Base-by-base conservation (phyloP, 2,888 invertebrate genomes). In the Lepidocyrtoides sp. region DNA sequence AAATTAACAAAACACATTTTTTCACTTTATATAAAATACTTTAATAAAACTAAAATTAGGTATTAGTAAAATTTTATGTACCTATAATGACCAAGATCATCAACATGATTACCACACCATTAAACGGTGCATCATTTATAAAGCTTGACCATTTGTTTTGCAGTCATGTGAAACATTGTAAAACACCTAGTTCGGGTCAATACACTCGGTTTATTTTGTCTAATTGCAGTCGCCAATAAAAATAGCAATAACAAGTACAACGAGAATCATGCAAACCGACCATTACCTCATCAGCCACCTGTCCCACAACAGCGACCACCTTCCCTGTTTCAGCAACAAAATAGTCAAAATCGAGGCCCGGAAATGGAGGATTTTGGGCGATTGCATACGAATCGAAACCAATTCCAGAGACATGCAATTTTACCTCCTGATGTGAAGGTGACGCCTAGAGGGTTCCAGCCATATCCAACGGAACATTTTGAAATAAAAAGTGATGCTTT, bases 311-410 rank as follows among this genome's bases (percentile, higher is more conserved):
- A 29, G 54, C 48, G 75, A 57, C 57, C 72, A 7, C 57, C 72
- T 14, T 29, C 17, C 17, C 3, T 14, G n/a, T 29, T 66, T n/a
- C 20, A 44, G n/a, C 77, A 75, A 5, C 72, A 72, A 66, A 48
- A 72, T 32, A 41, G 17, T 17, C 41, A 41, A 69, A 77, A 48
- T 57, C 75, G 36, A 44, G 57, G 54, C 14, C 75, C 77, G 86
- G 86, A 86, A 75, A 77, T 60, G 17, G 86, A 86, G 63, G 86
- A 86, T 41, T 77, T 75, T 10, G 77, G 63, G 32, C 75, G 86
- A 86, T 77, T 77, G 29, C 77, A 86, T 77, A 77, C 77, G 77
- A 86, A 44, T 77, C 77, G 77, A 60, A 57, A 60, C 10, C 86
- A 86, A 12, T 86, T 86, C 54, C 36, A 32, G 48, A 86, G 86